Percentiles rank a stretch among this genome's conserved stretches.
Conservation (phyloP, 2,888 invertebrate species). For the Linnaemya vulpina region DNA sequence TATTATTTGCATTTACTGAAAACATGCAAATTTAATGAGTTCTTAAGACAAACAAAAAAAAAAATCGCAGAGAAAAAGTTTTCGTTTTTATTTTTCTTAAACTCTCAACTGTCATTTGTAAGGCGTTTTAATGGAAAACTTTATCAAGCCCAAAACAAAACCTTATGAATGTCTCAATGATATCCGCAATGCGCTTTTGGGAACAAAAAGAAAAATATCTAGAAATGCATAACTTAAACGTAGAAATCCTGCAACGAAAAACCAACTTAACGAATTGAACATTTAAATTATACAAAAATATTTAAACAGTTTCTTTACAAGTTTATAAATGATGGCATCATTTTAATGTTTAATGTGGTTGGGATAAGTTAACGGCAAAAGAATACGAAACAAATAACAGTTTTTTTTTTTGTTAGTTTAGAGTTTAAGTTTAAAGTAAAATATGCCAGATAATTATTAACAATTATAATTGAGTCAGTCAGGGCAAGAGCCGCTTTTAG, state of each 20-base stretch:
- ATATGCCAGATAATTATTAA: conserved; percentile 13
- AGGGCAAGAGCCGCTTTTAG: conserved; percentile 1
- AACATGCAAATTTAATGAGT: conserved; percentile 70
- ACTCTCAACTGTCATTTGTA: conserved; percentile 47
- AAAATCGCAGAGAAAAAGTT: conserved; percentile 26
- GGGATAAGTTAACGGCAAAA: not conserved
- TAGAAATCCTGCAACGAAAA: conserved; percentile 15
- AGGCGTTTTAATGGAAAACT: conserved; percentile 53
- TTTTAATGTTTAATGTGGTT: conserved; percentile 16
- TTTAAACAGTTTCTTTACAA: not conserved
- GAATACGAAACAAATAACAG: not conserved
- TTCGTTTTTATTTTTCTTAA: conserved; percentile 2
- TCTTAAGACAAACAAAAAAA: conserved; percentile 31
- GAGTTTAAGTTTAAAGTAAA: not conserved
- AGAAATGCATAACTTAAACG: conserved; percentile 35
- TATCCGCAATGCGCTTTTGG: conserved; percentile 73
- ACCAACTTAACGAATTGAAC: conserved; percentile 30
- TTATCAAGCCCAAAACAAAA: conserved; percentile 38
- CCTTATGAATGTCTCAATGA: conserved; percentile 70
- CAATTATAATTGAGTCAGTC: conserved; percentile 13
- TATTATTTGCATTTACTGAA: conserved; percentile 55
- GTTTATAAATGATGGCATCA: conserved; percentile 45
- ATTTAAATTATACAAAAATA: conserved; percentile 39
- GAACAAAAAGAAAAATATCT: not conserved
- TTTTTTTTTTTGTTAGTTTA: not conserved